A percentile compares a stretch with the other conserved stretches of the same genome.
These are phyloP conservation scores for Avahi laniger DNA, from an alignment of 2,797 vertebrate species.

Conservation along the genomic window DNA sequence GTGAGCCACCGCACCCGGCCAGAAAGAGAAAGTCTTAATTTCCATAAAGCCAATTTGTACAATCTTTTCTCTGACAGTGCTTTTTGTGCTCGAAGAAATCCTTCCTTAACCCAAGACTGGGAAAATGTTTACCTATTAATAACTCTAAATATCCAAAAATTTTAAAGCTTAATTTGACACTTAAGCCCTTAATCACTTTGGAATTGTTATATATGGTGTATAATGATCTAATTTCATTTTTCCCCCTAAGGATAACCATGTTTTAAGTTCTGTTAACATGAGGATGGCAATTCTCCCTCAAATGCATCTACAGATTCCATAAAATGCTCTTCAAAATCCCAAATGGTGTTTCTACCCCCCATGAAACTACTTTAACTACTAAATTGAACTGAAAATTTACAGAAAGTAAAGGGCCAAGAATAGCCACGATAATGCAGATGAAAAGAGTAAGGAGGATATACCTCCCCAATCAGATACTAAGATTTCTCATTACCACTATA, in stretches of 20 bases:
- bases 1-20: too few species aligned
- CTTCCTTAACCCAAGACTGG: not conserved
- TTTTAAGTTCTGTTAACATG: not conserved
- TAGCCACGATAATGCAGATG: conserved; percentile 1
- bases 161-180: not conserved
- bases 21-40: conserved; percentile 5
- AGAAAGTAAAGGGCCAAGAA: not conserved
- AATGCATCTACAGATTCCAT: not conserved
- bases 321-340: conserved; percentile 16
- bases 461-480: not conserved
- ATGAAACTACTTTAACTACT: not conserved
- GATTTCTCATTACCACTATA: not conserved
- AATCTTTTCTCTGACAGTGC: not conserved
- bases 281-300: not conserved
- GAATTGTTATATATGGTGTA: not conserved
- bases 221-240: not conserved
- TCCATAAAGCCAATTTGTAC: conserved; percentile 7
- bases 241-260: not conserved
- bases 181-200: not conserved
- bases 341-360: not conserved
- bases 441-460: not conserved
- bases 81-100: conserved; percentile 15
- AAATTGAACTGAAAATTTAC: not conserved
- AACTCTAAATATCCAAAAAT: not conserved
- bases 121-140: conserved; percentile 25